Evolutionary conservation across 2,797 vertebrate genomes (phyloP).

Genomic region (Lacerta bilineata): DNA sequence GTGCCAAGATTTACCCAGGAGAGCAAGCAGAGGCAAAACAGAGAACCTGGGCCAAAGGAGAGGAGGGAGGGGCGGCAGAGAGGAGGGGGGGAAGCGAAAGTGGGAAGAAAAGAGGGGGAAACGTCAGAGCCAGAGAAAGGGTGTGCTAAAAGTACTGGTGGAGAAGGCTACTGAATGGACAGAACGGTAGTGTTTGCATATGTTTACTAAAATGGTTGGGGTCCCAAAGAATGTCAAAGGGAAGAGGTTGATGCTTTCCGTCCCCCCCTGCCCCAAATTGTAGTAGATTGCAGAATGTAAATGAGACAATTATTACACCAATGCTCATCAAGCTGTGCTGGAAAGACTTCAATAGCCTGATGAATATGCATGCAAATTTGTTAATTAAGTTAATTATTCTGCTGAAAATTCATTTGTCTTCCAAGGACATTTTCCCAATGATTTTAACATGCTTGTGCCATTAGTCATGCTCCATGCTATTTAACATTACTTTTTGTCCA

Average conservation of each 20-base stretch:
- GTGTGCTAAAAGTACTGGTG: slow-evolving; percentile 54
- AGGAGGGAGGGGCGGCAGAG: slow-evolving; percentile 52
- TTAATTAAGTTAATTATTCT: slow-evolving; percentile 99
- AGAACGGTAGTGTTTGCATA: slow-evolving; percentile 63
- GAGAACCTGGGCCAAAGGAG: slow-evolving; percentile 81
- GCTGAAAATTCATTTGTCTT: slow-evolving; percentile 99
- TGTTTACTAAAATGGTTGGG: slow-evolving; percentile 65
- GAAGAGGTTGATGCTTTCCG: slow-evolving; percentile 76
- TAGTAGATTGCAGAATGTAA: slow-evolving; percentile 99
- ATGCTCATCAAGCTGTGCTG: slow-evolving; percentile 99
- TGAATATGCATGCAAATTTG: slow-evolving; percentile 99
- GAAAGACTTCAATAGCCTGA: slow-evolving; percentile 99
- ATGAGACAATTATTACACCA: slow-evolving; percentile 99
- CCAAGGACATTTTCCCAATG: slow-evolving; percentile 99
- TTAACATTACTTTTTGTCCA: slow-evolving; percentile 96
- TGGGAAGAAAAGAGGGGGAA: slow-evolving; percentile 9
- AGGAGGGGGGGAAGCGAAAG: slow-evolving; percentile 35
- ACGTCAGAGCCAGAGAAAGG: slow-evolving; percentile 45
- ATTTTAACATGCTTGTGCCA: slow-evolving; percentile 99
- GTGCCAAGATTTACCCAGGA: slow-evolving; percentile 98
- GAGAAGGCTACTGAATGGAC: slow-evolving; percentile 65
- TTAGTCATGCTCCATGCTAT: slow-evolving; percentile 98
- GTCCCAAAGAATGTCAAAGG: slow-evolving; percentile 82
- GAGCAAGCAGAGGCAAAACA: slow-evolving; percentile 87
- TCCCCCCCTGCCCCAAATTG: slow-evolving; percentile 85